Conservation (phyloP, 2,113 vertebrate genomes). For the Pedetes capensis region DNA sequence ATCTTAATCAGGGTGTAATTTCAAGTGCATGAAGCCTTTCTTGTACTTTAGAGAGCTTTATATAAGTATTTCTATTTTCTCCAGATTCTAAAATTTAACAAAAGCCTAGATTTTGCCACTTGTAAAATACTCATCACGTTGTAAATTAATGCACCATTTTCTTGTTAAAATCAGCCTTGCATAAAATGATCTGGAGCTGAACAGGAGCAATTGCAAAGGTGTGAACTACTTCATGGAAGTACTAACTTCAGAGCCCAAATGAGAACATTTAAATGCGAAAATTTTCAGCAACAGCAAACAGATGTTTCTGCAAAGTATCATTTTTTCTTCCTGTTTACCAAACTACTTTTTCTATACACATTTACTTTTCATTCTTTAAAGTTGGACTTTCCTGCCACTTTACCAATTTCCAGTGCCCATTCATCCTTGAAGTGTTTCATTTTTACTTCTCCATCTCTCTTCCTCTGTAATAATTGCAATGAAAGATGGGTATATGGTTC, state of each 20-base stretch:
- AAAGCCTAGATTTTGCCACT: conserved; percentile 72
- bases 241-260: conserved; percentile 71
- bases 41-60: conserved; percentile 68
- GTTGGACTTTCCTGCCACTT: conserved; percentile 61
- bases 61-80: conserved; percentile 72
- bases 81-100: conserved; percentile 67
- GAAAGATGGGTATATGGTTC: conserved; percentile 59
- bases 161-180: conserved; percentile 75
- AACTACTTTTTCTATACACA: conserved; percentile 50
- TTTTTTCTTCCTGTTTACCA: conserved; percentile 59
- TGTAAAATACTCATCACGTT: conserved; percentile 70
- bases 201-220: conserved; percentile 73
- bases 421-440: conserved; percentile 78
- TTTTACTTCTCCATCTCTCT: conserved; percentile 66
- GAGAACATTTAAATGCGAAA: conserved; percentile 73
- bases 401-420: conserved; percentile 68
- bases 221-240: conserved; percentile 72
- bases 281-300: conserved; percentile 70
- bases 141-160: conserved; percentile 76
- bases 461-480: conserved; percentile 66
- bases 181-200: conserved; percentile 73
- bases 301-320: conserved; percentile 71
- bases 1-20: conserved; percentile 57
- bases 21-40: conserved; percentile 38
- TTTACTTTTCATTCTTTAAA: conserved; percentile 63